Evolutionary conservation across 2,888 invertebrate species (phyloP).

Genomic region (Herminia tarsipennalis): DNA sequence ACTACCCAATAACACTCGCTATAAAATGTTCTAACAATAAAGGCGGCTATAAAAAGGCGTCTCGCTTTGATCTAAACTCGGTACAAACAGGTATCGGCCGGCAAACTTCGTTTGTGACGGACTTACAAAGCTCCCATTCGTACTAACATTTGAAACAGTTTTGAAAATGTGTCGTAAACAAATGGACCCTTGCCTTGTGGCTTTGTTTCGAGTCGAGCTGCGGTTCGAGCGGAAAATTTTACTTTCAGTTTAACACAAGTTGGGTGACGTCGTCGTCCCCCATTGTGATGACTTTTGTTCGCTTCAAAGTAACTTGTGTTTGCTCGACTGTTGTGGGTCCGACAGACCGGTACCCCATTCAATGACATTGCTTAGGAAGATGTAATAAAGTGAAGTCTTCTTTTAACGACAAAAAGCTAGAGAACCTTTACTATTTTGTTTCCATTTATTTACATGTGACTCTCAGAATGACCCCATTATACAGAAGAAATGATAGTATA

Average conservation of each 20-base stretch:
- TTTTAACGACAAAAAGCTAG: too few relatives aligned
- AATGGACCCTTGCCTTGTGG: slow-evolving; percentile 46
- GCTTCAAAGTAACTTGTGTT: not conserved
- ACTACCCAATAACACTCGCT: slow-evolving; percentile 31
- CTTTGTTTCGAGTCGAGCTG: slow-evolving; percentile 37
- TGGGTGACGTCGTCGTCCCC: slow-evolving; percentile 7
- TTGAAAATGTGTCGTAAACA: slow-evolving; percentile 44
- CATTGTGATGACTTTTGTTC: slow-evolving; percentile 13
- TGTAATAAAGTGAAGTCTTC: too few relatives aligned
- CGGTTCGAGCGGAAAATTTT: slow-evolving; percentile 31
- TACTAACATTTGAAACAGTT: slow-evolving; percentile 41
- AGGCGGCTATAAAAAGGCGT: slow-evolving; percentile 17
- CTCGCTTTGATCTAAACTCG: slow-evolving; percentile 31
- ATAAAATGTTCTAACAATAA: slow-evolving; percentile 24
- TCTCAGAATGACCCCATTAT: not conserved
- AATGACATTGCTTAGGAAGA: not conserved
- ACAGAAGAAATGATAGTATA: not conserved
- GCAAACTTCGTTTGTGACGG: slow-evolving; percentile 24
- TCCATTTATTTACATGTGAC: too few relatives aligned
- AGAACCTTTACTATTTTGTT: too few relatives aligned
- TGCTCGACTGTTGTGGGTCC: not conserved
- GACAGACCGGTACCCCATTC: not conserved
- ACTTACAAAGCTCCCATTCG: slow-evolving; percentile 19
- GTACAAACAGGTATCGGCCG: slow-evolving; percentile 14
- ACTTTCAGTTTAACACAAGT: slow-evolving; percentile 40